phyloP scores from a whole-genome alignment of 2,113 vertebrate species.

The Cheirogaleus medius region DNA sequence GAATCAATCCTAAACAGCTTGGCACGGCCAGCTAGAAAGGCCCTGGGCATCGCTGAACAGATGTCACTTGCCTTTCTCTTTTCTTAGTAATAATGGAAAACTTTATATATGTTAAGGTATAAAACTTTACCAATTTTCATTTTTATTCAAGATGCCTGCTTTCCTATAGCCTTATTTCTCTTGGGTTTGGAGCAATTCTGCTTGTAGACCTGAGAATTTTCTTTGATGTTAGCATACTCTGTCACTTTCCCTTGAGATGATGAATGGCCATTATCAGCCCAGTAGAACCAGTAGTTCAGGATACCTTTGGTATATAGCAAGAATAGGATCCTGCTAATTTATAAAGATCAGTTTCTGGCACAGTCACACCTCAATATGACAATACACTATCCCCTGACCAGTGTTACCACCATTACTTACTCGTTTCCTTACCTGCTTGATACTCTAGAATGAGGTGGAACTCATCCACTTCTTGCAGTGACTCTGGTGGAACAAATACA shows the following conservation, averaged over 20 bases:
- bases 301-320: background rate
- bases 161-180: background rate
- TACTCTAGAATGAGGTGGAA: conserved; percentile 99
- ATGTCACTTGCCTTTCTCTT: background rate
- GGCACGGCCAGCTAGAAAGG: background rate
- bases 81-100: background rate
- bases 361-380: background rate
- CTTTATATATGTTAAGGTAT: background rate
- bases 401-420: background rate
- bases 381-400: background rate
- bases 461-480: conserved; percentile 94
- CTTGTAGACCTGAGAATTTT: background rate
- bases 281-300: background rate
- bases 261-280: background rate
- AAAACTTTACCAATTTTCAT: background rate
- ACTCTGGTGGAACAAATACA: conserved; percentile 94
- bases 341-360: background rate
- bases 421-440: conserved; percentile 89
- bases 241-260: background rate
- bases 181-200: background rate
- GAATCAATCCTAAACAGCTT: background rate
- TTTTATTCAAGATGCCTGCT: background rate
- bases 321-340: background rate
- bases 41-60: background rate
- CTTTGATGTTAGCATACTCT: background rate